Evolutionary conservation across 1,140 invertebrate genomes (phyloP), one percentile per base, ranked within the genome.

Genomic region (Nephila pilipes): DNA sequence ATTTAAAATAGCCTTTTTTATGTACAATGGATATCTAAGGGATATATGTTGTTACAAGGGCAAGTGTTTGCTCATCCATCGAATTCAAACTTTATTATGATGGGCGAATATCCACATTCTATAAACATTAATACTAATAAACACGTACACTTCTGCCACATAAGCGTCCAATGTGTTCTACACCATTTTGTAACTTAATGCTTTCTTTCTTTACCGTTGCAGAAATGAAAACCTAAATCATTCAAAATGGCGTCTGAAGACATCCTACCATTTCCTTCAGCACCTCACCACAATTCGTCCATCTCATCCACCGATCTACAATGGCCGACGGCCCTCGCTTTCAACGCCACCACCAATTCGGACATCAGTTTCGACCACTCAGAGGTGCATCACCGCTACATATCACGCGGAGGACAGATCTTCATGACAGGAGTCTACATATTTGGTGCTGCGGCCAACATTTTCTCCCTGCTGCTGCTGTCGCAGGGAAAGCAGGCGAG

Each of bases 391-490:
- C 81, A 54, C 2, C 91, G 93, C 0, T 89, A 93, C 83, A 63
- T 93, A 32, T 93, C 93, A 18, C 6, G 36, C 20, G 36, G 25
- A 3, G 81, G 60, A 12, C 93, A 93, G 25, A 57, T 90, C 16
- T 36, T 90, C 65, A 85, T 93, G 38, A 93, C 87, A 4, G n/a
- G 80, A 36, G 54, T 93, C 32, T 93, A 93, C 54, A 18, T 93
- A 14, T 93, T 90, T 32, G 93, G 93, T n/a, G 87, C 80, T 22
- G 83, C 6, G 1, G 93, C 80, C 58, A 93, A 93, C 54, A 38
- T 90, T 6, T 93, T 81, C 36, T 85, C 93, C 32, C 69, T 93
- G 57, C 8, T 87, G 25, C 25, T 96, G 97, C 94, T 94, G 79
- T 32, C 65, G 0, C 60, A 79, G 54, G 60, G 63, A 10, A 88